These are phyloP conservation scores for Oreonectes daqikongensis DNA, from an alignment of 2,797 vertebrate species.

Conservation along the genomic window DNA sequence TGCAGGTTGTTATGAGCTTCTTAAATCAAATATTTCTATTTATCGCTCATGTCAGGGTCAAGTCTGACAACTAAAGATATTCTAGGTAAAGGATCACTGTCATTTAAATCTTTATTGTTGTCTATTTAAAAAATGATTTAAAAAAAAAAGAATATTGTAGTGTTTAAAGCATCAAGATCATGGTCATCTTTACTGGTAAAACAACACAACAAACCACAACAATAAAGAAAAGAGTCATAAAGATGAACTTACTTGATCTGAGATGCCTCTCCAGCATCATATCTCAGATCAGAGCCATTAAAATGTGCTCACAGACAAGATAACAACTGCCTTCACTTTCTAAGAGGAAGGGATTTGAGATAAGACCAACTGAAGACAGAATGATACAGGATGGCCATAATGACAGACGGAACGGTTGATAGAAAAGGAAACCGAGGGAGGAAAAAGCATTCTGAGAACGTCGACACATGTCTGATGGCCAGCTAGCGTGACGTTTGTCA, in stretches of 20 bases:
- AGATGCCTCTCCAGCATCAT: not conserved
- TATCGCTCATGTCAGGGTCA: no score
- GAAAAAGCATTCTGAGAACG: constrained; percentile 57
- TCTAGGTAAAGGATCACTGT: no score
- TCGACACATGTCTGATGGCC: constrained; percentile 45
- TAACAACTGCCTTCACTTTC: constrained; percentile 49
- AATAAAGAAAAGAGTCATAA: not conserved
- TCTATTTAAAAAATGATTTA: no score
- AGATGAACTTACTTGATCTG: not conserved
- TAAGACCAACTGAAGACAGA: constrained; percentile 61
- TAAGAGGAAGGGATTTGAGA: constrained; percentile 69
- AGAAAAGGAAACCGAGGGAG: constrained; percentile 61
- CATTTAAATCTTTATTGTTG: no score
- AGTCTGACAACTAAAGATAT: no score
- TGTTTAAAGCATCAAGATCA: not conserved
- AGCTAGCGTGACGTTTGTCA: not conserved
- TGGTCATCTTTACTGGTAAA: not conserved
- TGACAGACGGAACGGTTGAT: constrained; percentile 20
- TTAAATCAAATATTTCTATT: no score
- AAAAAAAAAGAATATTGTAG: no score
- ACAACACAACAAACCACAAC: not conserved
- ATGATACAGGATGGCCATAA: constrained; percentile 52
- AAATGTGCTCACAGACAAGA: constrained; percentile 14
- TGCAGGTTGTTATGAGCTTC: not conserved
- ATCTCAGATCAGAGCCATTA: constrained; percentile 7